These are phyloP conservation scores for Trichopoda pennipes DNA, from an alignment of 2,888 invertebrate genomes.

Conservation along the genomic window DNA sequence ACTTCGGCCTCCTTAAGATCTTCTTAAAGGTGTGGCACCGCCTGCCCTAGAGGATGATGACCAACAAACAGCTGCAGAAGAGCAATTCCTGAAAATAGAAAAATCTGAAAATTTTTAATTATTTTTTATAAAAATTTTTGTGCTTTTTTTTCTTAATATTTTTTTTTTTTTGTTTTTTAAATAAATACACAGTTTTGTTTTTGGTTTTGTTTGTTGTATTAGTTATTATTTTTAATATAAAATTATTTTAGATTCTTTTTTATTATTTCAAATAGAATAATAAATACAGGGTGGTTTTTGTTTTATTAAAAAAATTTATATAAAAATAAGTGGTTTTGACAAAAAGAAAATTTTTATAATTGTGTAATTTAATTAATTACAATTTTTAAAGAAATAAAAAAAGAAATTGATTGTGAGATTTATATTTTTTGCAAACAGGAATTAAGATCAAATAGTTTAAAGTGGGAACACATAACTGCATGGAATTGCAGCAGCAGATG, in stretches of 20 bases:
- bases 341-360: background rate
- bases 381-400: background rate
- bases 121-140: background rate
- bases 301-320: background rate
- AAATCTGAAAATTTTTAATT: slow-evolving; percentile 28
- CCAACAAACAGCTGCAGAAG: too few species aligned
- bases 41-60: too few species aligned
- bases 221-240: slow-evolving; percentile 50
- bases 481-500: too few species aligned
- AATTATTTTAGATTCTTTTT: slow-evolving; percentile 6
- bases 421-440: too few species aligned
- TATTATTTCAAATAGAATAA: slow-evolving; percentile 20
- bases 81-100: slow-evolving; percentile 47
- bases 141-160: too few species aligned
- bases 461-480: too few species aligned
- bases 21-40: too few species aligned
- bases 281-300: slow-evolving; percentile 15
- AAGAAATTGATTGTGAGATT: background rate
- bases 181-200: slow-evolving; percentile 62
- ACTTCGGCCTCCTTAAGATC: background rate
- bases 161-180: background rate
- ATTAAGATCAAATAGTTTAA: too few species aligned
- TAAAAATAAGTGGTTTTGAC: background rate
- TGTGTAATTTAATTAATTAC: background rate
- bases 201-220: slow-evolving; percentile 49